Conservation (phyloP, 1,140 invertebrate genomes). For the Leptestheria dahalacensis region DNA sequence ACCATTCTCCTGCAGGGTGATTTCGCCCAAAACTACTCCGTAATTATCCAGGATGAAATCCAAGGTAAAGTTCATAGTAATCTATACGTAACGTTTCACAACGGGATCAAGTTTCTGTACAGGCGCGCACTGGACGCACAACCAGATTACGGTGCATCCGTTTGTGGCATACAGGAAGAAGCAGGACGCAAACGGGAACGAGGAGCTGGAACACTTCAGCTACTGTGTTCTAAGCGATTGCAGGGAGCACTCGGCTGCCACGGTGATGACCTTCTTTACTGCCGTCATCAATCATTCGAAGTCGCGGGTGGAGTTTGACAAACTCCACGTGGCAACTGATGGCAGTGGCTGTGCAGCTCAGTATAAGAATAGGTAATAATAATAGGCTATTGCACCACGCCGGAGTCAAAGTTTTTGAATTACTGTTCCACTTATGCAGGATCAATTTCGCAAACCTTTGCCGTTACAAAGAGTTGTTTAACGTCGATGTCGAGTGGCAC, state of each 20-base stretch:
- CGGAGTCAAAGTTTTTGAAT: neutral
- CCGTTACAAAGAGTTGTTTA: slow-evolving; percentile 22
- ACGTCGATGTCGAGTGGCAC: slow-evolving; percentile 20
- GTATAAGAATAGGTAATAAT: neutral
- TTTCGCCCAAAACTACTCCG: neutral
- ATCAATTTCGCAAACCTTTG: slow-evolving; percentile 22
- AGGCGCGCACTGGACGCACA: neutral
- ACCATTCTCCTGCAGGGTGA: neutral
- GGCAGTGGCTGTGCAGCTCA: neutral
- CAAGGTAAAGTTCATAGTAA: neutral
- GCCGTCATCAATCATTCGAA: neutral
- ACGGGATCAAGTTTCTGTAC: neutral
- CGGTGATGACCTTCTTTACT: neutral
- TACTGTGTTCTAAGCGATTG: neutral
- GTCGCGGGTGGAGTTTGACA: neutral
- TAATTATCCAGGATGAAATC: neutral
- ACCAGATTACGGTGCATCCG: neutral
- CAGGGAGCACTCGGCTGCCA: neutral
- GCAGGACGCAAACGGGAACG: neutral
- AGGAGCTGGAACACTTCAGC: neutral
- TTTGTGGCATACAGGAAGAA: neutral
- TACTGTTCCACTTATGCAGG: neutral
- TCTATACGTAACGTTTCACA: neutral
- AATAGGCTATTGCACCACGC: neutral
- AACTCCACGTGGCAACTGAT: neutral